Base-by-base conservation (phyloP, 2,888 invertebrate species). In the Sicus ferrugineus region DNA sequence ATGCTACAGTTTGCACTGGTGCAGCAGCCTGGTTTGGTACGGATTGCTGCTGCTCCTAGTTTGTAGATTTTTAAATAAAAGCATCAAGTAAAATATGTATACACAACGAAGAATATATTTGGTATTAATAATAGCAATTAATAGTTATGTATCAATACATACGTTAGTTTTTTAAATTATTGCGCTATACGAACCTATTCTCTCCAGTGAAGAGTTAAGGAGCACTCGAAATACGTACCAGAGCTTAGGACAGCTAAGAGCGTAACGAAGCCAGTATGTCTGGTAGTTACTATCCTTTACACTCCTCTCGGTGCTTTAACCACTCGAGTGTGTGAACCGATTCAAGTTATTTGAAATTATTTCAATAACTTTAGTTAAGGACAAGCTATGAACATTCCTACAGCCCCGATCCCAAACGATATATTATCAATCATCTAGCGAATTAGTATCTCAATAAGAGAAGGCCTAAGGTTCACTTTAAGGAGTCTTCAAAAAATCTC, bases 311-410 rank as follows among this genome's bases (percentile, higher is more conserved):
- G 28, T 7, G 28, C 23, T 52, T 11, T 28, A 30, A 21, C 34
- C 7, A 16, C 34, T 7, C 52, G 62, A 21, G 56, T 56, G 56
- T 26, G 16, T 11, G 42, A 23, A n/a, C 38, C 46, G 58, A 26
- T 52, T 16, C 38, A 54, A 66, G 46, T 67, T 68, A 34, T 68
- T 62, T 52, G 52, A 68, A 62, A 62, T 54, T 42, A 62, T 54
- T 9, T 23, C 81, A 77, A 80, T 82, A 82, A 81, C 79, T 73
- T 80, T 82, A 82, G 83, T 84, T 84, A 77, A 83, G 84, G 79
- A 81, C 82, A 85, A 85, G 84, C 80, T 82, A 85, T 85, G 85
- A 78, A 80, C 85, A 85, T 81, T 84, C 79, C 81, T 82, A 80
- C 79, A 79, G 82, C 84, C 78, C n/a, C 79, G 78, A 78, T 78